Base-by-base conservation (phyloP, 2,888 invertebrate genomes). In the Drosophila nigricruria region DNA sequence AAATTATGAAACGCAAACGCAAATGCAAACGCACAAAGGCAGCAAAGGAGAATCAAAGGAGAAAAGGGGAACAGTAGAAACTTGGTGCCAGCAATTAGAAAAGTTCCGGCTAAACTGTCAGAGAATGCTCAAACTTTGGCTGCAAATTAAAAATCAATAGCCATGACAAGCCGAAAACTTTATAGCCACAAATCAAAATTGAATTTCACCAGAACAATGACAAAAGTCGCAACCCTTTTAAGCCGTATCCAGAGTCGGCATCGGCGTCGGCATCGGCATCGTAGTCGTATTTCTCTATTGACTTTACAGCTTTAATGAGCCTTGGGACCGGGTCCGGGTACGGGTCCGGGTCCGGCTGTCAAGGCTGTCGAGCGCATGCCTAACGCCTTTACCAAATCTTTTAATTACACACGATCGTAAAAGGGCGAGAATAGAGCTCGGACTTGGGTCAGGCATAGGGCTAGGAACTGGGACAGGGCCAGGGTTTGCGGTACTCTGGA, bases 91-190 rank as follows among this genome's bases (percentile, higher is more conserved):
- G 87, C 85, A 88, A 86, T 86, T 88, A 86, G 84, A 84, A 88
- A 89, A 89, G 71, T 86, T 86, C 72, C 69, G 73, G 77, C 72
- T 77, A 81, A 84, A 84, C 77, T 82, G 87, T 87, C 82, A 74
- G 64, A 32, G 62, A 25, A 57, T n/a, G 58, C 42, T 47, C 34
- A 61, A 84, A 84, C 57, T 80, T 83, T 64, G 53, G 43, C 45
- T 50, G 36, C 58, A 74, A 74, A 79, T 69, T 60, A 82, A 83
- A 83, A 82, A 85, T 85, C 88, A 88, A 85, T 88, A 78, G 68
- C 58, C 66, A 68, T 70, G 71, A 81, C 69, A 63, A 57, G 36
- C 54, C 18, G 42, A 45, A 62, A 82, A 65, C 66, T 79, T 82
- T 77, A 69, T 73, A 66, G 71, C 74, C 77, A 69, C 63, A 77